A percentile compares a stretch with the other conserved stretches of the same genome.
These are phyloP conservation scores for Phodopus roborovskii DNA, from an alignment of 2,113 vertebrate genomes.

Conservation along the genomic window DNA sequence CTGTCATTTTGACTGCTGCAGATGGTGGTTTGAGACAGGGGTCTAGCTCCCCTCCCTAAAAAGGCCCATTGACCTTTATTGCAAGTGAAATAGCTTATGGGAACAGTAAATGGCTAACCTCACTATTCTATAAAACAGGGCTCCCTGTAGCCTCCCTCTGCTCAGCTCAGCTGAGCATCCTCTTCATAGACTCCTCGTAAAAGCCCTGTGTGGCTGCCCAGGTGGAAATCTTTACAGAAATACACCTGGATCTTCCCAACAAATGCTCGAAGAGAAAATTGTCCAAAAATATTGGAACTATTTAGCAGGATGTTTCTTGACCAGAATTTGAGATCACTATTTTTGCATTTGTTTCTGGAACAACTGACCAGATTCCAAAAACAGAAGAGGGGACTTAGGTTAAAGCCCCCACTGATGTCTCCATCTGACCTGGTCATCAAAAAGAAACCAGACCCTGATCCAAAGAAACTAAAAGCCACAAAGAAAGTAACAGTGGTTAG, in stretches of 20 bases:
- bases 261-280: conserved; percentile 14
- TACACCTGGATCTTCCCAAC: conserved; percentile 15
- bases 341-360: conserved; percentile 2
- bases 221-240: conserved; percentile 47
- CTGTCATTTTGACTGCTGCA: conserved; percentile 45
- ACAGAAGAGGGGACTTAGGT: neutral
- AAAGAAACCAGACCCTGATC: neutral
- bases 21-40: conserved; percentile 51
- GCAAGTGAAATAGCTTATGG: conserved; percentile 68
- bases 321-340: conserved; percentile 1
- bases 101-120: conserved; percentile 69
- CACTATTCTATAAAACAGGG: conserved; percentile 57
- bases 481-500: neutral
- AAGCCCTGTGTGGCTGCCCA: neutral
- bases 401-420: neutral
- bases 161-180: neutral
- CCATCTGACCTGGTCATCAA: conserved; percentile 10
- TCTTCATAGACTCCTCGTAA: conserved; percentile 46
- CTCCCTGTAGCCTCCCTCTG: neutral
- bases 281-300: neutral
- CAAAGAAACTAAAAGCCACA: neutral
- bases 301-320: conserved; percentile 46
- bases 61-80: conserved; percentile 78
- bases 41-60: conserved; percentile 70
- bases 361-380: neutral